Evolutionary conservation across 2,888 invertebrate genomes (phyloP), one percentile per base, ranked within the genome.

Genomic region (Drosophila rellima): DNA sequence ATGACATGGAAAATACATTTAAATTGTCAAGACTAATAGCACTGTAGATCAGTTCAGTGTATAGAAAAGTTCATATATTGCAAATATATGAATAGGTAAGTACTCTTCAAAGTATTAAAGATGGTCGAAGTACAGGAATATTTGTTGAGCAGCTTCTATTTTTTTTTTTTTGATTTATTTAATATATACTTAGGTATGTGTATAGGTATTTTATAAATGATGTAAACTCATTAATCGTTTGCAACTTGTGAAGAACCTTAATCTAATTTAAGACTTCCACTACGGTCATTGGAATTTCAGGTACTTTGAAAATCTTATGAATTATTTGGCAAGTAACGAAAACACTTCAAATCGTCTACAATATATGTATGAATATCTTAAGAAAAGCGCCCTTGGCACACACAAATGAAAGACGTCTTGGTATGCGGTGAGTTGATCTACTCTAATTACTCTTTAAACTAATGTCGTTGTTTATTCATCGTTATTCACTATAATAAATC

Each of bases 241-340:
- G 55, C 56, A 52, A 59, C 47, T 42, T 69, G 70, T 40, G 44
- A 65, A 74, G 80, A 68, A 75, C 26, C 89, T 88, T 85, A 86
- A 71, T 57, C 87, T 85, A 88, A 73, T 75, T 74, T 74, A 70
- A 68, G 76, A 86, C 69, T 86, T 83, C 76, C 76, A 70, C 57
- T 73, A 64, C 80, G 74, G 65, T 80, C 45, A 66, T 69, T 88
- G 83, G 75, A 88, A 88, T 86, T 83, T 85, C 85, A 85, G 85
- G 85, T 85, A 85, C 85, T 88, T 85, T 87, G 72, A 79, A 88
- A 85, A 88, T 85, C 87, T 88, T 85, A 88, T 74, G 87, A 85
- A 85, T 85, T 83, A 78, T 75, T 70, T 74, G 87, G 78, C 86
- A 86, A 82, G 67, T 70, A 82, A 80, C 72, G 78, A 78, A 82